Evolutionary conservation across 2,113 vertebrate genomes (phyloP).

Genomic region (Naja naja): DNA sequence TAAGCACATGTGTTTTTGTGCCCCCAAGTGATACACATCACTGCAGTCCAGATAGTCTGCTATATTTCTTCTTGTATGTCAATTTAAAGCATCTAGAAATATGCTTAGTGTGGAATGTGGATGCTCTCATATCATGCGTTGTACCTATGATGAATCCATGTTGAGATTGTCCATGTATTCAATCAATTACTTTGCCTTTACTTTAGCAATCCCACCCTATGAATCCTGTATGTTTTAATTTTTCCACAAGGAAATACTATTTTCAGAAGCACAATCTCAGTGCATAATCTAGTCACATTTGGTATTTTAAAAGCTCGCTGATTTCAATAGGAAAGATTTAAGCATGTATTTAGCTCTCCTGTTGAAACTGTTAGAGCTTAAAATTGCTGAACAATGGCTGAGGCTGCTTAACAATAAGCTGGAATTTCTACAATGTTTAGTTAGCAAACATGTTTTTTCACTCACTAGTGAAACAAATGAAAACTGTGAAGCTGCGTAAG

Average conservation of each 20-base stretch:
- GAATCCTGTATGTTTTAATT: not conserved
- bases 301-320: not conserved
- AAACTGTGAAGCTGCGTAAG: slow-evolving; percentile 54
- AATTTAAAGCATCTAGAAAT: no score
- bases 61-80: not conserved
- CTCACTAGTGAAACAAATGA: slow-evolving; percentile 40
- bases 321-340: not conserved
- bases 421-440: not conserved
- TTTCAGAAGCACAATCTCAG: not conserved
- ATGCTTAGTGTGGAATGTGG: not conserved
- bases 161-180: not conserved
- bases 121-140: not conserved
- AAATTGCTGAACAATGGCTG: not conserved
- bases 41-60: not conserved
- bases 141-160: no score
- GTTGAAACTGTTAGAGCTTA: not conserved
- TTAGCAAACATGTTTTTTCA: slow-evolving; percentile 20
- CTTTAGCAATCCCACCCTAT: not conserved
- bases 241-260: not conserved
- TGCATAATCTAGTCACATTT: not conserved
- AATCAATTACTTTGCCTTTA: not conserved
- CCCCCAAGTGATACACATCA: not conserved
- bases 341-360: not conserved
- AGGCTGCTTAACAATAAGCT: not conserved
- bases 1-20: not conserved